These are phyloP conservation scores for Hepsetus odoe DNA, from an alignment of 2,113 vertebrate genomes.

Conservation along the genomic window DNA sequence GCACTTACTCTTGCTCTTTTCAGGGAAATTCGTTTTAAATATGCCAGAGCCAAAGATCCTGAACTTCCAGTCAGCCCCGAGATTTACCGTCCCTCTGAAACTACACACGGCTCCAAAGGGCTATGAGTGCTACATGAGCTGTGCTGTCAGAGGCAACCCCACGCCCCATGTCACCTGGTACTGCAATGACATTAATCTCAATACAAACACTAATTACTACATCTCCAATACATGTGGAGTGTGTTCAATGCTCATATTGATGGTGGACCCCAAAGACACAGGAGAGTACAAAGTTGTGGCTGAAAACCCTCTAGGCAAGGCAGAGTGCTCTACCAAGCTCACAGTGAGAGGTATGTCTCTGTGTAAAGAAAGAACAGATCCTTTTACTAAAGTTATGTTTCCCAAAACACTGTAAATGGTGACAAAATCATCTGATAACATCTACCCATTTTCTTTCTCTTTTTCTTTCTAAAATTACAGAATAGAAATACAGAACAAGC, in stretches of 20 bases:
- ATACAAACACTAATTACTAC: slow-evolving; percentile 72
- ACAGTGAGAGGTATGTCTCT: slow-evolving; percentile 76
- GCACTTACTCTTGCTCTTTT: slow-evolving; percentile 29
- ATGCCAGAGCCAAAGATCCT: slow-evolving; percentile 62
- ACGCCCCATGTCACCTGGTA: slow-evolving; percentile 83
- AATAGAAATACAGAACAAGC: neutral
- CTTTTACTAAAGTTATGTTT: neutral
- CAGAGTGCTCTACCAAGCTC: slow-evolving; percentile 76
- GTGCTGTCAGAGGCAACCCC: slow-evolving; percentile 81
- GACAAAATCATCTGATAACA: neutral
- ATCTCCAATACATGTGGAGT: slow-evolving; percentile 83
- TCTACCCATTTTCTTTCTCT: neutral
- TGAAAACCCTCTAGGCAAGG: slow-evolving; percentile 77
- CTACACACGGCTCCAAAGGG: slow-evolving; percentile 77
- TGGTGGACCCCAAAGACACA: slow-evolving; percentile 71
- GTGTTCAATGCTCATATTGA: slow-evolving; percentile 82
- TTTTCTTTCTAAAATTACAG: slow-evolving; percentile 28
- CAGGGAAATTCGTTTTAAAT: slow-evolving; percentile 72
- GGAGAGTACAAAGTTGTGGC: slow-evolving; percentile 82
- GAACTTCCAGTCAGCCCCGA: slow-evolving; percentile 73
- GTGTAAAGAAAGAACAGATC: neutral
- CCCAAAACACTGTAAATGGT: neutral
- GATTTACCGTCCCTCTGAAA: slow-evolving; percentile 79
- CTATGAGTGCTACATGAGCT: slow-evolving; percentile 86
- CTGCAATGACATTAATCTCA: slow-evolving; percentile 76